Percentiles rank a stretch among this genome's conserved stretches.
Evolutionary conservation across 2,888 invertebrate species (phyloP).

Genomic region (Megamerina dolium): DNA sequence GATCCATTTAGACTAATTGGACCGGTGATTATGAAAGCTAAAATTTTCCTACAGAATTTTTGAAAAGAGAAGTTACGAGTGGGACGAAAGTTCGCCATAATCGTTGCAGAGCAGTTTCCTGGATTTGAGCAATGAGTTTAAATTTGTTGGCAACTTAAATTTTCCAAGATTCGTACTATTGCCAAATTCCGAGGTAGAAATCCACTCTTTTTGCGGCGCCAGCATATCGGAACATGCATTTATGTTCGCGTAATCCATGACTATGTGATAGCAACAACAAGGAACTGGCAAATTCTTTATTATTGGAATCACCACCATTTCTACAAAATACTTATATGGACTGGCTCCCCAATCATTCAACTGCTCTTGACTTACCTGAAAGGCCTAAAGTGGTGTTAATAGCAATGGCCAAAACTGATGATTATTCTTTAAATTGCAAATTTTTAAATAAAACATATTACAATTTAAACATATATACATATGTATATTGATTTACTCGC

Average conservation of each 20-base stretch:
- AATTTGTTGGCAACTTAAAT: not conserved
- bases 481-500: too few relatives aligned
- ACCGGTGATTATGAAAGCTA: slow-evolving; percentile 8
- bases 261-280: not conserved
- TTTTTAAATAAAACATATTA: too few relatives aligned
- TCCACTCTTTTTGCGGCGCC: slow-evolving; percentile 13
- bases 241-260: slow-evolving; percentile 2
- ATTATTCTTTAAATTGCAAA: too few relatives aligned
- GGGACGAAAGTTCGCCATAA: slow-evolving; percentile 10
- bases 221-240: slow-evolving; percentile 6
- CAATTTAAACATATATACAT: too few relatives aligned
- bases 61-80: slow-evolving; percentile 13
- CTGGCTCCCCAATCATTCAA: too few relatives aligned
- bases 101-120: slow-evolving; percentile 2
- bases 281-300: too few relatives aligned
- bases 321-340: too few relatives aligned
- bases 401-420: too few relatives aligned
- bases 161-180: slow-evolving; percentile 7
- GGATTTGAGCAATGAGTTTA: slow-evolving; percentile 5
- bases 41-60: slow-evolving; percentile 9
- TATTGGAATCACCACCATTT: too few relatives aligned
- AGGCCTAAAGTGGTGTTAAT: too few relatives aligned
- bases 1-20: slow-evolving; percentile 13
- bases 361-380: too few relatives aligned
- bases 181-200: slow-evolving; percentile 4